These are phyloP conservation scores for Pelodytes ibericus DNA, from an alignment of 2,797 vertebrate species.

Conservation along the genomic window DNA sequence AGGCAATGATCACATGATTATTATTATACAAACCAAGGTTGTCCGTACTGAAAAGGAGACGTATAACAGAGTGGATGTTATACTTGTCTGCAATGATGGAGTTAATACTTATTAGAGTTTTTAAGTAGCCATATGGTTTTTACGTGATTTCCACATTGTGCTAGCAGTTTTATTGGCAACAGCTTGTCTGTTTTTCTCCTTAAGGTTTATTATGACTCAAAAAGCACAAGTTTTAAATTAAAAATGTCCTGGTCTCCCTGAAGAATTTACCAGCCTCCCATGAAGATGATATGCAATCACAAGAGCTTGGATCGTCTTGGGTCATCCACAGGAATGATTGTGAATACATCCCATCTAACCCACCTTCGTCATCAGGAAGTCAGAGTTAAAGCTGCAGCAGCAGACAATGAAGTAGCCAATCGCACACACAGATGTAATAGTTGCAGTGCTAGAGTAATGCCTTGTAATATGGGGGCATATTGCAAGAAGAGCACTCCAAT, in stretches of 20 bases:
- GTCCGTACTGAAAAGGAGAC: too few relatives aligned
- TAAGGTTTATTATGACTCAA: constrained; percentile 37
- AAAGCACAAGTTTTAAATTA: constrained; percentile 48
- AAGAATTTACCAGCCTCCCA: constrained; percentile 46
- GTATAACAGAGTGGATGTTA: too few relatives aligned
- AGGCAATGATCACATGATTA: too few relatives aligned
- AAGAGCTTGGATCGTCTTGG: not conserved
- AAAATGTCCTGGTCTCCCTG: constrained; percentile 31
- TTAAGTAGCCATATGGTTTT: constrained; percentile 52
- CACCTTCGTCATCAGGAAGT: too few relatives aligned
- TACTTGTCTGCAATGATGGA: constrained; percentile 1
- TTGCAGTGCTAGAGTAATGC: too few relatives aligned
- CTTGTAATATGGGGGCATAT: too few relatives aligned
- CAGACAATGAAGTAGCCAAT: too few relatives aligned
- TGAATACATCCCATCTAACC: too few relatives aligned
- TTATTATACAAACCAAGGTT: too few relatives aligned
- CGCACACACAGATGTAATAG: too few relatives aligned
- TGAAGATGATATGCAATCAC: constrained; percentile 20
- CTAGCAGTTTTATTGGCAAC: constrained; percentile 53
- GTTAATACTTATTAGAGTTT: constrained; percentile 33
- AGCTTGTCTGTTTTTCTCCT: constrained; percentile 48
- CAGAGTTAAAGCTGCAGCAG: too few relatives aligned
- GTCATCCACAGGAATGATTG: not conserved
- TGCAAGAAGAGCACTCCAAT: too few relatives aligned
- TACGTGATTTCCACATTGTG: constrained; percentile 51